Evolutionary conservation across 2,888 invertebrate species (phyloP), one percentile per base, ranked within the genome.

Genomic region (Piscicola geometra): DNA sequence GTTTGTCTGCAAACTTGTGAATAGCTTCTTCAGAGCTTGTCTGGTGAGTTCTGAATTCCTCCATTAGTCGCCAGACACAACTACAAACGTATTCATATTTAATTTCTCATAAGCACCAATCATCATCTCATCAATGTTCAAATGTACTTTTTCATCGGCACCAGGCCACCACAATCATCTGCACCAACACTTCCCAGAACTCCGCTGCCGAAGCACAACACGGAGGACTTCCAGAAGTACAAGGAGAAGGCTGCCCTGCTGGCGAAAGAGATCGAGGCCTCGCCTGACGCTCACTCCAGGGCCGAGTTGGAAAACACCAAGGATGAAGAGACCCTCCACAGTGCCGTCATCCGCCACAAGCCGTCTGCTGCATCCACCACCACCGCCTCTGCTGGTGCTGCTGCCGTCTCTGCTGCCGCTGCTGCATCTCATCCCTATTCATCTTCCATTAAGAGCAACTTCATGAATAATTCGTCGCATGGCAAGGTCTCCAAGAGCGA

Each of bases 211-310:
- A 90, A 90, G 82, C 91, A 90, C 81, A 93, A 96, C 83, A 91
- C 93, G 2, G 90, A 92, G 82, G 94, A 94, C 83, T 95, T 91
- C 82, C 91, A 90, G 87, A 90, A 91, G 82, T 90, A 91, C 71
- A 92, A 93, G 85, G 91, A 91, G 21, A 91, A 92, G 84, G 98
- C 97, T 0, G 91, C 91, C 71, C 91, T 91, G 84, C 91, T 97
- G 79, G 97, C 97, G 0, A 91, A 90, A 66, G 96, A 96, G 87
- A 98, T 98, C 78, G 96, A 97, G 84, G 90, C 89, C 82, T 91
- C 92, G 82, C 91, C 92, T 0, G 88, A 89, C 75, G 92, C 93
- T 83, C 91, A 91, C 83, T 90, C 91, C 52, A 89, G 93, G 79
- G 88, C 91, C 71, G 93, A 93, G 80, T 85, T 95, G 50, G 95